Conservation (phyloP, 2,113 vertebrate species). For the Lophius piscatorius region DNA sequence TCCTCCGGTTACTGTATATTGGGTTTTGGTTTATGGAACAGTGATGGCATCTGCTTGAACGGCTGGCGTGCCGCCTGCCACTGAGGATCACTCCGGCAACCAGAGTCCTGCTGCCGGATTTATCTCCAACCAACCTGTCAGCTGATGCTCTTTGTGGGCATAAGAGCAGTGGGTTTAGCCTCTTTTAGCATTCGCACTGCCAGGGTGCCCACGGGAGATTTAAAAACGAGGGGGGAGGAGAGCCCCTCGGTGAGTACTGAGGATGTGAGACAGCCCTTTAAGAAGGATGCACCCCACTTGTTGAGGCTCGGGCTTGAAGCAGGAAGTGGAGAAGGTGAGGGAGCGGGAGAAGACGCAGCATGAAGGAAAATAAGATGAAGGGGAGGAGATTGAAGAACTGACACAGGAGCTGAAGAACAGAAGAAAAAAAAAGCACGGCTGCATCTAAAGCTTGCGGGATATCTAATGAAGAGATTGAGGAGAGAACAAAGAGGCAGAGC, state of each 20-base stretch:
- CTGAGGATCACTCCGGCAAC: slow-evolving; percentile 62
- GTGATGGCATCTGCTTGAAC: slow-evolving; percentile 64
- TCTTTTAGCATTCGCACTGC: slow-evolving; percentile 43
- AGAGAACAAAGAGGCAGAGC: not conserved
- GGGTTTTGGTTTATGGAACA: slow-evolving; percentile 47
- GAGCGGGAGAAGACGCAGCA: slow-evolving; percentile 1
- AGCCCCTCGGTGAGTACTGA: slow-evolving; percentile 13
- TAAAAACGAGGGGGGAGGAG: slow-evolving; percentile 18
- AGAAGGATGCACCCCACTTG: slow-evolving; percentile 27
- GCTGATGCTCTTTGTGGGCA: slow-evolving; percentile 66
- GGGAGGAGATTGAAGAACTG: slow-evolving; percentile 18
- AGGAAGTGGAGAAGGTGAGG: not conserved
- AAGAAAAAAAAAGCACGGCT: slow-evolving; percentile 24
- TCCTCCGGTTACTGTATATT: slow-evolving; percentile 49
- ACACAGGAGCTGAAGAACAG: slow-evolving; percentile 22
- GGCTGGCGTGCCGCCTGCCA: slow-evolving; percentile 57
- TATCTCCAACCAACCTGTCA: slow-evolving; percentile 69
- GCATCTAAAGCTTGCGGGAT: slow-evolving; percentile 16
- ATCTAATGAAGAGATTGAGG: slow-evolving; percentile 2
- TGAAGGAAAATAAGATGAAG: slow-evolving; percentile 8
- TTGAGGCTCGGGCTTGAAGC: slow-evolving; percentile 19
- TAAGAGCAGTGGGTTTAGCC: slow-evolving; percentile 56
- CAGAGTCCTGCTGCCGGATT: slow-evolving; percentile 64
- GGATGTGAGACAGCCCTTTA: slow-evolving; percentile 32
- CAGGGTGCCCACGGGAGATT: slow-evolving; percentile 40